A percentile compares a stretch with the other conserved stretches of the same genome.
Evolutionary conservation across 1,140 invertebrate species (phyloP).

Genomic region (Drosophila orena): DNA sequence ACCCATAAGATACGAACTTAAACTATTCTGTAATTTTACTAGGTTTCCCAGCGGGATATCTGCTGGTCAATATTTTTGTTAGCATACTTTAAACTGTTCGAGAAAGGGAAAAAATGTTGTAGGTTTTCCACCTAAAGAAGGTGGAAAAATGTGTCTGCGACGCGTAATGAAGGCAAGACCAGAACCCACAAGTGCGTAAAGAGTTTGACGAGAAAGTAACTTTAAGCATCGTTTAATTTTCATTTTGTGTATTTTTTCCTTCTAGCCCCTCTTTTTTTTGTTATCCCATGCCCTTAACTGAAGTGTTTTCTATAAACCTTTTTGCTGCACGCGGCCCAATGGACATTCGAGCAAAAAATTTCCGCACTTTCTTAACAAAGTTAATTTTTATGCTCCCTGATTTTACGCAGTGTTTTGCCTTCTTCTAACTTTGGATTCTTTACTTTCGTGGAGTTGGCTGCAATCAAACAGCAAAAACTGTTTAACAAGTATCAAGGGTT

Average conservation of each 20-base stretch:
- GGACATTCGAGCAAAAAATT: slow-evolving; percentile 72
- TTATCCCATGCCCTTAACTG: background rate
- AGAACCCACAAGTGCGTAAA: slow-evolving; percentile 44
- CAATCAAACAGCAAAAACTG: slow-evolving; percentile 55
- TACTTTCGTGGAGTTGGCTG: slow-evolving; percentile 29
- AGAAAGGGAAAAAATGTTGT: background rate
- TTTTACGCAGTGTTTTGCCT: slow-evolving; percentile 34
- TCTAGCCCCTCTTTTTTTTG: slow-evolving; percentile 11
- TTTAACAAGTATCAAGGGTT: slow-evolving; percentile 63
- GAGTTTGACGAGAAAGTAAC: slow-evolving; percentile 81
- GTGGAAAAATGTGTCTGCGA: slow-evolving; percentile 2
- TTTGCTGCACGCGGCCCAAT: slow-evolving; percentile 45
- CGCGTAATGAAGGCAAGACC: slow-evolving; percentile 6
- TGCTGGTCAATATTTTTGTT: background rate
- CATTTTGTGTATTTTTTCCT: slow-evolving; percentile 70
- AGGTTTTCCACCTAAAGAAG: background rate
- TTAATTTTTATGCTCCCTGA: slow-evolving; percentile 74
- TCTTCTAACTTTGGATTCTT: slow-evolving; percentile 14
- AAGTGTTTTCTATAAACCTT: slow-evolving; percentile 37
- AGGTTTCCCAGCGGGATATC: too few relatives aligned
- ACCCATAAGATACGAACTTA: too few relatives aligned
- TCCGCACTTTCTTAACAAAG: slow-evolving; percentile 74
- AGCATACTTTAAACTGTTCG: background rate
- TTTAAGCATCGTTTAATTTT: slow-evolving; percentile 83
- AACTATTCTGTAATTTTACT: too few relatives aligned